Conservation (phyloP, 1,140 invertebrate species). For the Neodiprion fabricii region DNA sequence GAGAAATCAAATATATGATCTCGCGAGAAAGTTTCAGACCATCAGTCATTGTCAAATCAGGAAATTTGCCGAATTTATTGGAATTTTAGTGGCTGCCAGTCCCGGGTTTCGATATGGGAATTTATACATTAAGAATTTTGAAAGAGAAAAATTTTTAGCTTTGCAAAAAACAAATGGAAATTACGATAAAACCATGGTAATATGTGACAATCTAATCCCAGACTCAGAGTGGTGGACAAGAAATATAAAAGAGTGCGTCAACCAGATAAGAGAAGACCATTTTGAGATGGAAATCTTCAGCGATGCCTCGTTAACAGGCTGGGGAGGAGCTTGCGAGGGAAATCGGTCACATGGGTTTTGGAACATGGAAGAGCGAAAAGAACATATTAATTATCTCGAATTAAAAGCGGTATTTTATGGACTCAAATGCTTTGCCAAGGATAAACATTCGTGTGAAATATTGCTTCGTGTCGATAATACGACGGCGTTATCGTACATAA, state of each 20-base stretch:
- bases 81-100: constrained; percentile 23
- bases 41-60: constrained; percentile 13
- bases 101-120: constrained; percentile 26
- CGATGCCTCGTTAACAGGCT: constrained; percentile 38
- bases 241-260: constrained; percentile 21
- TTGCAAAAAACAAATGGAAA: constrained; percentile 20
- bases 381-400: constrained; percentile 19
- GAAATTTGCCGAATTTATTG: constrained; percentile 30
- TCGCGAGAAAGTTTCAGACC: constrained; percentile 13
- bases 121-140: constrained; percentile 29
- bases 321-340: constrained; percentile 30
- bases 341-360: constrained; percentile 34
- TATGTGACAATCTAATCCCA: constrained; percentile 12
- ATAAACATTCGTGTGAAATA: too few species aligned
- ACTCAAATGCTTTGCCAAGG: too few species aligned
- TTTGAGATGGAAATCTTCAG: constrained; percentile 36
- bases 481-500: too few species aligned
- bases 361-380: constrained; percentile 23
- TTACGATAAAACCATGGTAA: constrained; percentile 17
- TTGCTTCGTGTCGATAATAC: too few species aligned
- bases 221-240: constrained; percentile 37
- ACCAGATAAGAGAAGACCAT: constrained; percentile 24
- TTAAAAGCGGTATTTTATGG: too few species aligned
- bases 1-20: constrained; percentile 18
- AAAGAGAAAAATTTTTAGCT: constrained; percentile 30